A percentile compares a stretch with the other conserved stretches of the same genome.
Conservation (phyloP, 1,140 invertebrate species). For the Schlechtendalia chinensis region DNA sequence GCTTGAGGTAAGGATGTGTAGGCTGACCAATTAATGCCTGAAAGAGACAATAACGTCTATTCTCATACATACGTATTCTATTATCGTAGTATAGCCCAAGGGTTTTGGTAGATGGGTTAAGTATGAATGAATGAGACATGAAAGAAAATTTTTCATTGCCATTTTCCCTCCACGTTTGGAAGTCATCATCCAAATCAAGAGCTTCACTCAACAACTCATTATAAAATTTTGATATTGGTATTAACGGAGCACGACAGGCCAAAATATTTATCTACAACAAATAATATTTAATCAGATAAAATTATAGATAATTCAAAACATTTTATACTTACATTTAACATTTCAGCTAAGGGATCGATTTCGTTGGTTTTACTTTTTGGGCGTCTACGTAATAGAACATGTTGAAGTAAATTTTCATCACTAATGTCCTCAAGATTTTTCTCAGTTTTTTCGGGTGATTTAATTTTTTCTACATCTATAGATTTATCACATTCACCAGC, state of each 20-base stretch:
- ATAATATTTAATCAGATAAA: not conserved
- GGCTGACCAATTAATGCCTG: slow-evolving; percentile 76
- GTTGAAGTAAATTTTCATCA: slow-evolving; percentile 38
- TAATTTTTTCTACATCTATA: not conserved
- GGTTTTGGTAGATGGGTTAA: slow-evolving; percentile 89
- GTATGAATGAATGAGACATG: slow-evolving; percentile 85
- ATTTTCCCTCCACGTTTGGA: slow-evolving; percentile 59
- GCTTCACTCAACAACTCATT: slow-evolving; percentile 89
- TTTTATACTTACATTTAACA: slow-evolving; percentile 51
- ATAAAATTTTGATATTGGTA: slow-evolving; percentile 87
- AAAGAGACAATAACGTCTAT: slow-evolving; percentile 77
- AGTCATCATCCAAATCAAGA: slow-evolving; percentile 90
- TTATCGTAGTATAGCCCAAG: slow-evolving; percentile 90
- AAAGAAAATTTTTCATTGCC: slow-evolving; percentile 87
- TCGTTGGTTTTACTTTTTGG: slow-evolving; percentile 46
- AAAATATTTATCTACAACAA: slow-evolving; percentile 70
- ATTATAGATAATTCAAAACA: too few relatives aligned
- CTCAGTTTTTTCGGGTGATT: slow-evolving; percentile 23
- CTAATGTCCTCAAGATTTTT: slow-evolving; percentile 5
- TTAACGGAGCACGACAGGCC: slow-evolving; percentile 77
- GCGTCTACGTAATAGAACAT: slow-evolving; percentile 14
- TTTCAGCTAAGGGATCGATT: slow-evolving; percentile 61
- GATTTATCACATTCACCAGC: slow-evolving; percentile 73
- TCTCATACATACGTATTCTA: slow-evolving; percentile 90
- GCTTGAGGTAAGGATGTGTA: slow-evolving; percentile 79